A percentile compares a stretch with the other conserved stretches of the same genome.
Evolutionary conservation across 2,113 vertebrate species (phyloP).

Genomic region (Henicopernis longicauda): DNA sequence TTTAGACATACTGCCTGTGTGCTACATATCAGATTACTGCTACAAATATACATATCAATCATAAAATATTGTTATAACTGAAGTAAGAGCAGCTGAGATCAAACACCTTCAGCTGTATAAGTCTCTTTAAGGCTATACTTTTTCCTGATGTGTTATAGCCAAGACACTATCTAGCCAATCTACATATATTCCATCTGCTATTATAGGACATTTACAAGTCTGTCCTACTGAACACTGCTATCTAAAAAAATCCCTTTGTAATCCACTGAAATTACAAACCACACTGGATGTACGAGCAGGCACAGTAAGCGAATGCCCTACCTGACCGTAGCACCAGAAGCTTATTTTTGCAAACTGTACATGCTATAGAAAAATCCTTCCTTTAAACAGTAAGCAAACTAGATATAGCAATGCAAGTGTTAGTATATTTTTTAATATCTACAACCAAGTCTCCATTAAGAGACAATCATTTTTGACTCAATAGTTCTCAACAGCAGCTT

Average conservation of each 20-base stretch:
- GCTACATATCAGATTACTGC: neutral
- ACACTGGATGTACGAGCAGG: neutral
- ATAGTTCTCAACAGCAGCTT: neutral
- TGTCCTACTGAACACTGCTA: neutral
- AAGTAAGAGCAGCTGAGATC: neutral
- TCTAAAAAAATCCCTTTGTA: neutral
- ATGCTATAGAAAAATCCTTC: neutral
- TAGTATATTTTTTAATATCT: neutral
- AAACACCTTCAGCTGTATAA: neutral
- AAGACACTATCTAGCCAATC: neutral
- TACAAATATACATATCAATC: neutral
- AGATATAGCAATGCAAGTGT: fast-evolving
- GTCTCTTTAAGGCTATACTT: neutral
- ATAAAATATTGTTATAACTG: neutral
- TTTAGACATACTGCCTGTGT: neutral
- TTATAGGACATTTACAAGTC: neutral
- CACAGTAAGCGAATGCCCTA: neutral
- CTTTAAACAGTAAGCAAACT: neutral
- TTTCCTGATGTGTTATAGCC: fast-evolving
- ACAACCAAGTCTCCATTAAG: neutral
- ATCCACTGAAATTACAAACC: neutral
- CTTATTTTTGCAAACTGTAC: neutral
- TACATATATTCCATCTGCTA: neutral
- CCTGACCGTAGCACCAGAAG: fast-evolving
- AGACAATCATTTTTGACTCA: neutral